Evolutionary conservation across 2,113 vertebrate species (phyloP).

Genomic region (Psittacara wagleri): DNA sequence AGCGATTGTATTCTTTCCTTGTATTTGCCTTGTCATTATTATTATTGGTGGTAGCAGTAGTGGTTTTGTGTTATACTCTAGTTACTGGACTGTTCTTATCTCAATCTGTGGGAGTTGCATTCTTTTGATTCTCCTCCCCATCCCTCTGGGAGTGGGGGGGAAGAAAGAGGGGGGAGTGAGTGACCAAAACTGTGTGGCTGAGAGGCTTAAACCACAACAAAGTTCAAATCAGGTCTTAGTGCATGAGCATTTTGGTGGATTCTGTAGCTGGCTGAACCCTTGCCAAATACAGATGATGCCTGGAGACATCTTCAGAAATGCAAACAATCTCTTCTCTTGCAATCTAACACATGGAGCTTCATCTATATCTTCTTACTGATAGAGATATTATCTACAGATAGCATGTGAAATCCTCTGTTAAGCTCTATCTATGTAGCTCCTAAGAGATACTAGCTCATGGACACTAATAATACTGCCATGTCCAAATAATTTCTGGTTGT

Average conservation of each 20-base stretch:
- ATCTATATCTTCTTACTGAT: not conserved
- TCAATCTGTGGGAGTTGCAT: too few species aligned
- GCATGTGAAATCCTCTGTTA: not conserved
- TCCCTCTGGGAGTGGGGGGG: too few species aligned
- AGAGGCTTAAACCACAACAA: too few species aligned
- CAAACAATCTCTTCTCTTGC: not conserved
- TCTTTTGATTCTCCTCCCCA: too few species aligned
- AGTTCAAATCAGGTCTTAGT: not conserved
- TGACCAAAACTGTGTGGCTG: too few species aligned
- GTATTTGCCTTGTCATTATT: too few species aligned
- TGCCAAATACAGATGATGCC: not conserved
- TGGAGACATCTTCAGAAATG: not conserved
- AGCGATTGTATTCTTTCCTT: too few species aligned
- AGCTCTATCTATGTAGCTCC: not conserved
- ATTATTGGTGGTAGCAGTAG: too few species aligned
- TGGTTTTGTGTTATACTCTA: too few species aligned
- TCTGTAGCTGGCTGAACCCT: not conserved
- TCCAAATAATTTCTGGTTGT: not conserved
- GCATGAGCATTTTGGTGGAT: not conserved
- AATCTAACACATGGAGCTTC: not conserved
- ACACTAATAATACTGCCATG: not conserved
- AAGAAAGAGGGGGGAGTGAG: too few species aligned
- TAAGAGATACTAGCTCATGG: not conserved
- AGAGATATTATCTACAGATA: not conserved
- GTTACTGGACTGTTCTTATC: too few species aligned